phyloP scores from a whole-genome alignment of 2,888 invertebrate species.

The Cecidostiba fungosa region DNA sequence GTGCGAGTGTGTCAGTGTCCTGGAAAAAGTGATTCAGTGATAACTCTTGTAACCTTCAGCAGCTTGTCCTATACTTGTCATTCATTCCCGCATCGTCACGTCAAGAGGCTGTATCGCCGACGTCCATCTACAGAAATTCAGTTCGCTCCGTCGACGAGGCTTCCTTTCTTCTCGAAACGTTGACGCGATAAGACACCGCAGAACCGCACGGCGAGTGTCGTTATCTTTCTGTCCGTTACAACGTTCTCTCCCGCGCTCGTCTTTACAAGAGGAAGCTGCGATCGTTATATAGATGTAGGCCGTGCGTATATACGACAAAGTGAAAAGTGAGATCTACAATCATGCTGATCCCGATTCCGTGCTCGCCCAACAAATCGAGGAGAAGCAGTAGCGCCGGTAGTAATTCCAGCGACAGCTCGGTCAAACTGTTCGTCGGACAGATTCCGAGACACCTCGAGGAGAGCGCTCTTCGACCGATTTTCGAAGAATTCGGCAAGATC shows the following conservation, averaged over 20 bases:
- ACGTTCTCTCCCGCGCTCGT: background rate
- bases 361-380: slow-evolving; percentile 74
- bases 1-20: background rate
- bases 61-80: background rate
- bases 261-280: background rate
- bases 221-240: background rate
- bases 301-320: background rate
- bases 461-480: slow-evolving; percentile 92
- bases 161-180: background rate
- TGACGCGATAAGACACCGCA: background rate
- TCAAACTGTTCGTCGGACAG: slow-evolving; percentile 96
- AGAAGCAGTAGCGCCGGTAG: slow-evolving; percentile 67
- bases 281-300: background rate
- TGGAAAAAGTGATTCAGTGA: background rate
- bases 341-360: slow-evolving; percentile 78
- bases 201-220: slow-evolving; percentile 22
- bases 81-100: slow-evolving; percentile 10
- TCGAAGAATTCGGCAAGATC: slow-evolving; percentile 95
- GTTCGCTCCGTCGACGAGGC: background rate
- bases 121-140: background rate
- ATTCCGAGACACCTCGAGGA: slow-evolving; percentile 95
- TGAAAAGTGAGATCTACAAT: background rate
- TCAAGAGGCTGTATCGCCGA: background rate
- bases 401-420: slow-evolving; percentile 82
- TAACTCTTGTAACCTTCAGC: too few relatives aligned